Base-by-base conservation (phyloP, 1,140 invertebrate species). In the Myzus persicae region DNA sequence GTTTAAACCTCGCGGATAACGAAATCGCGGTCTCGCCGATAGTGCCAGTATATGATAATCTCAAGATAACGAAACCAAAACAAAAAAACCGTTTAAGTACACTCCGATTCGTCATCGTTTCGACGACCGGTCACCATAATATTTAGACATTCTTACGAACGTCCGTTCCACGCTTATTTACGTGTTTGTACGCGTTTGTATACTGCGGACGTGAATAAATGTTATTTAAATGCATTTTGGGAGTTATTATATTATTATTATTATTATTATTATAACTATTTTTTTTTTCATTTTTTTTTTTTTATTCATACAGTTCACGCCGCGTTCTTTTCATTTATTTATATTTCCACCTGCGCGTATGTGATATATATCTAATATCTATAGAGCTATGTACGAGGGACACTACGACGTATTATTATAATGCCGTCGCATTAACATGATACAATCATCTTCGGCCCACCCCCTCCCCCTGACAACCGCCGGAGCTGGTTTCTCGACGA, bases 371-470 rank as follows among this genome's bases (percentile, higher is more conserved):
- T 31, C n/a, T 40, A 51, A n/a, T 67, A 67, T 67, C 14, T 26
- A n/a, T n/a, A 18, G n/a, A 67, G 7, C 24, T 40, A 24, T 84
- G 31, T 51, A 26, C 18, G 31, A 36, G 8, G 31, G 44, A 88
- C 85, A 36, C 18, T 22, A 46, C 26, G 26, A 38, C 20, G 36
- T 38, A 38, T 82, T 38, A 48, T 54, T 38, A 54, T 89, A 54
- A 89, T 89, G 18, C 85, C 44, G 44, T 31, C 85, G 31, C 85
- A n/a, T 87, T 87, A 87, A 87, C 85, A 54, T 89, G 31, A 26
- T 48, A 42, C 42, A 42, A 85, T 40, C 82, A 42, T 40, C 84
- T 44, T 1, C 26, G 3, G 2, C 24, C 40, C 42, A 5, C 84
- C 26, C 40, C 22, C 22, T 24, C 26, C 3, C 84, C 26, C 46